Evolutionary conservation across 1,140 invertebrate genomes (phyloP).

Genomic region (Dermatophagoides farinae): DNA sequence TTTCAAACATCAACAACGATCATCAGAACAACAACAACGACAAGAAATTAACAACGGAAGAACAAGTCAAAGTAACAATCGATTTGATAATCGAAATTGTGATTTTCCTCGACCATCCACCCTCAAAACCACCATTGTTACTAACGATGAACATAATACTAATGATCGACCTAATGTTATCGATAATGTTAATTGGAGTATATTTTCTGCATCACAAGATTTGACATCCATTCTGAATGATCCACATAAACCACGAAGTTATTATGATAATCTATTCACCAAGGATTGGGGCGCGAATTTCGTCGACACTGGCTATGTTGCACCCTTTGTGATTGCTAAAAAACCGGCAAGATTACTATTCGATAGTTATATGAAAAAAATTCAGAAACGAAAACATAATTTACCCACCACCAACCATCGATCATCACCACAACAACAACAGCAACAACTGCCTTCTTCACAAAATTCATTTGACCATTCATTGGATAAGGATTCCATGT

Average conservation of each 20-base stretch:
- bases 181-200: constrained; percentile 25
- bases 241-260: constrained; percentile 48
- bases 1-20: background rate
- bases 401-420: background rate
- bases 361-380: constrained; percentile 52
- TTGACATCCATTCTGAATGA: constrained; percentile 89
- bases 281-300: constrained; percentile 94
- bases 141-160: background rate
- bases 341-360: constrained; percentile 65
- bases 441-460: too few species aligned
- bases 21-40: background rate
- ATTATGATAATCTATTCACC: constrained; percentile 65
- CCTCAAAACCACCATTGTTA: background rate
- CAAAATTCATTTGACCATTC: background rate
- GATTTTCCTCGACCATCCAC: constrained; percentile 3
- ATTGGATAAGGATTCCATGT: background rate
- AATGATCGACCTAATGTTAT: constrained; percentile 7
- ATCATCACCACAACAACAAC: background rate
- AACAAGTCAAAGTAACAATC: too few species aligned
- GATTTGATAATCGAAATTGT: too few species aligned
- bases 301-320: constrained; percentile 53
- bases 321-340: constrained; percentile 41
- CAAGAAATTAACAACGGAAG: background rate
- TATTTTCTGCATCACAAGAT: constrained; percentile 56
- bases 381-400: constrained; percentile 12